Evolutionary conservation across 2,113 vertebrate genomes (phyloP).

Genomic region (Vicugna pacos): DNA sequence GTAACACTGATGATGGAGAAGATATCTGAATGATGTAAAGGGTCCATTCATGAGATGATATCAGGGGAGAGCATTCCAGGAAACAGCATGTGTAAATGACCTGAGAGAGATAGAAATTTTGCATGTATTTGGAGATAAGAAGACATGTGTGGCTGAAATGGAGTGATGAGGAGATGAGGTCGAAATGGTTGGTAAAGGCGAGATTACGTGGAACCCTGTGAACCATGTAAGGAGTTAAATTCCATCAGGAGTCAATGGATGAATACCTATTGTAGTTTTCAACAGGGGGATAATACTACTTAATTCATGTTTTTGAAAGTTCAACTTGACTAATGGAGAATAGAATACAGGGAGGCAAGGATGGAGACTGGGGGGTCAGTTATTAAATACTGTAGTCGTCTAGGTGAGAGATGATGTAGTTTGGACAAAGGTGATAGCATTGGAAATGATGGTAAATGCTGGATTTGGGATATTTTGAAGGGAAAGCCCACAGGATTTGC

Average conservation of each 20-base stretch:
- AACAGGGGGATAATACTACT: not conserved
- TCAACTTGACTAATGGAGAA: not conserved
- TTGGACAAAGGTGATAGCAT: not conserved
- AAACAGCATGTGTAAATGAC: not conserved
- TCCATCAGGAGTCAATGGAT: not conserved
- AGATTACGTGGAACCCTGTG: not conserved
- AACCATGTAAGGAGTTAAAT: not conserved
- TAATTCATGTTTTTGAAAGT: not conserved
- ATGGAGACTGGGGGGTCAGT: not conserved
- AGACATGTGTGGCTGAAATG: not conserved
- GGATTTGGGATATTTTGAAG: not conserved
- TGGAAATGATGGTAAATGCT: not conserved
- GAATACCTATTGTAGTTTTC: not conserved
- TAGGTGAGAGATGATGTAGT: not conserved
- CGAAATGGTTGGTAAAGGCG: not conserved
- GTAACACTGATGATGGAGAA: not conserved
- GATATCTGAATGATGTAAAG: not conserved
- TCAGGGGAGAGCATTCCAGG: not conserved
- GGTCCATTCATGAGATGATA: not conserved
- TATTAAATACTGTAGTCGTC: not conserved
- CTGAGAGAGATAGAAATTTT: not conserved
- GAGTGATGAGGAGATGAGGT: not conserved
- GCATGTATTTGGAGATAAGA: not conserved
- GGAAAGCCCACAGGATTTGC: not conserved
- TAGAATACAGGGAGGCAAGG: not conserved